A percentile compares a stretch with the other conserved stretches of the same genome.
Evolutionary conservation across 2,113 vertebrate genomes (phyloP).

Genomic region (Nothocercus nigrocapillus): DNA sequence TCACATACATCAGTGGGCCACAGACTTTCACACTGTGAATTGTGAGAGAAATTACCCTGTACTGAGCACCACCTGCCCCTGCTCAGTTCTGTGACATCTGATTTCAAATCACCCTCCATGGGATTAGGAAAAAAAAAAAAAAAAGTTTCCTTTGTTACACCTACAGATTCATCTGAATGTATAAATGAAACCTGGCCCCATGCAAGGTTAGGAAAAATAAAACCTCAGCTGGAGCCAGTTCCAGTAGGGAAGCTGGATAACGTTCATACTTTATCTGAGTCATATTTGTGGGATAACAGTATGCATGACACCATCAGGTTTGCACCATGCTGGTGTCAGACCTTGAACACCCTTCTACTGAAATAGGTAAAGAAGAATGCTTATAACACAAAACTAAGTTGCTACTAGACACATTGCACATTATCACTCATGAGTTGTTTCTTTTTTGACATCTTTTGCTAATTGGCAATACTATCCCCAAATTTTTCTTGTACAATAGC

Average conservation of each 20-base stretch:
- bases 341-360: not conserved
- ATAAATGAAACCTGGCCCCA: not conserved
- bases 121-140: not conserved
- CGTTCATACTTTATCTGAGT: not conserved
- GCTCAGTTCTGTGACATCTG: not conserved
- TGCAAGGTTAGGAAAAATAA: not conserved
- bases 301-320: not conserved
- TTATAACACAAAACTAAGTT: not conserved
- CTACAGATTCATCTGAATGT: not conserved
- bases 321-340: not conserved
- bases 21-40: not conserved
- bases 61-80: accelerated
- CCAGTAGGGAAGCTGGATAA: not conserved
- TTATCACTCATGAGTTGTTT: not conserved
- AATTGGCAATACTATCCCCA: not conserved
- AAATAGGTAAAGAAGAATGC: not conserved
- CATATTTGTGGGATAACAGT: not conserved
- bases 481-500: not conserved
- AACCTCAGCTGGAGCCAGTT: not conserved
- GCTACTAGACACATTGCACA: not conserved
- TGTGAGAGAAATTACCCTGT: not conserved
- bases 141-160: not conserved
- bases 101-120: not conserved
- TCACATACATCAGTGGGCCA: not conserved
- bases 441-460: not conserved